phyloP scores from a whole-genome alignment of 2,797 vertebrate genomes.

The Acomys russatus region DNA sequence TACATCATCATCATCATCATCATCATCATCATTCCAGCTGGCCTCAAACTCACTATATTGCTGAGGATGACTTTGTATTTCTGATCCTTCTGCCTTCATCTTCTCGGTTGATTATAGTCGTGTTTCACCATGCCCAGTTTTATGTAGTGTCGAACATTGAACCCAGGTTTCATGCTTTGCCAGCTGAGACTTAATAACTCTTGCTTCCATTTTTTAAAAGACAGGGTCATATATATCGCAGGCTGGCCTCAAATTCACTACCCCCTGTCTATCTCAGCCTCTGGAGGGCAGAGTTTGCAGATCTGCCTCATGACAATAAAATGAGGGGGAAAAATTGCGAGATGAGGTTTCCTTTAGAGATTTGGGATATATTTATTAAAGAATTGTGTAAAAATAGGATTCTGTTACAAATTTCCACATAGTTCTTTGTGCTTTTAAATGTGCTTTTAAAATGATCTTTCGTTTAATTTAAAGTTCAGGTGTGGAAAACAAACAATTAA shows the following conservation, averaged over 20 bases:
- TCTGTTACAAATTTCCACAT: neutral
- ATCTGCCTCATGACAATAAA: neutral
- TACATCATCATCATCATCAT: neutral
- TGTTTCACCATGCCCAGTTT: neutral
- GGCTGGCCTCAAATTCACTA: neutral
- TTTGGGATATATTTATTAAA: neutral
- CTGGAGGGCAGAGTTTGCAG: neutral
- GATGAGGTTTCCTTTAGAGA: conserved; percentile 4
- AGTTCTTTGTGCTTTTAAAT: conserved; percentile 7
- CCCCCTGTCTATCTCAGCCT: neutral
- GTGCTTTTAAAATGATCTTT: conserved; percentile 28
- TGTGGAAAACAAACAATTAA: conserved; percentile 34
- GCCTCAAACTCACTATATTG: neutral
- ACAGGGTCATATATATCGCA: neutral
- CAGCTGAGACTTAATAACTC: neutral
- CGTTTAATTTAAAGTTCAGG: neutral
- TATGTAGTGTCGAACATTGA: neutral
- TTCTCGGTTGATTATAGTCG: neutral
- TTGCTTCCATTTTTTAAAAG: neutral
- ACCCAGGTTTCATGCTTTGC: neutral
- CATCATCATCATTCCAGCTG: neutral
- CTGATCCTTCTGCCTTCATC: neutral
- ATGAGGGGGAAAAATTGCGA: neutral
- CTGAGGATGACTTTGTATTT: neutral
- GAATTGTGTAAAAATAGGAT: conserved; percentile 48